Conservation (phyloP, 2,113 vertebrate genomes). For the Emydura subglobosa region DNA sequence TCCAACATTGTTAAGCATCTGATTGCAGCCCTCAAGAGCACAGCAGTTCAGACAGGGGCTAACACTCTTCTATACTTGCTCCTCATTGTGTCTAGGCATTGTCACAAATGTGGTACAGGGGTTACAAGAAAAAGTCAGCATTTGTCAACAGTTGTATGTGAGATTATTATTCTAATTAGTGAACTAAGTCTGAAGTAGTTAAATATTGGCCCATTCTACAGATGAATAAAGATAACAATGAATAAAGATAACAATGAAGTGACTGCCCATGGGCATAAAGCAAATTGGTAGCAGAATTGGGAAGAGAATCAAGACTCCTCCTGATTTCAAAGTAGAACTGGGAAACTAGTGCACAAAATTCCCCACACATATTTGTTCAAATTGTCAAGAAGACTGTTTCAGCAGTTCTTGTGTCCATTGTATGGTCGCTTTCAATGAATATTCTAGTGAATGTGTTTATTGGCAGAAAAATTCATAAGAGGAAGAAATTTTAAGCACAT, state of each 20-base stretch:
- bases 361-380: neutral
- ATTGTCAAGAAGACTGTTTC: fast-evolving
- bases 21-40: neutral
- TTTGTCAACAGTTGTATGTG: neutral
- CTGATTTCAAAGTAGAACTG: neutral
- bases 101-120: neutral
- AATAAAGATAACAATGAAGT: neutral
- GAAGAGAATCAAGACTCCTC: neutral
- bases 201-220: neutral
- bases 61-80: neutral
- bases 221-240: neutral
- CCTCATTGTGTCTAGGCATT: neutral
- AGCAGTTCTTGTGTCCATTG: neutral
- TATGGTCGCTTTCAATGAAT: neutral
- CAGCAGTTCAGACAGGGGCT: neutral
- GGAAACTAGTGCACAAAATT: neutral
- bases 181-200: neutral
- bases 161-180: neutral
- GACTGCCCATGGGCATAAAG: fast-evolving
- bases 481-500: neutral
- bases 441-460: neutral
- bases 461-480: neutral
- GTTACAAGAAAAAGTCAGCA: neutral
- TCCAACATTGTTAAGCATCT: neutral
- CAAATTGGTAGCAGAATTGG: neutral